Evolutionary conservation across 1,140 invertebrate species (phyloP), one percentile per base, ranked within the genome.

Genomic region (Branchinecta lynchi): DNA sequence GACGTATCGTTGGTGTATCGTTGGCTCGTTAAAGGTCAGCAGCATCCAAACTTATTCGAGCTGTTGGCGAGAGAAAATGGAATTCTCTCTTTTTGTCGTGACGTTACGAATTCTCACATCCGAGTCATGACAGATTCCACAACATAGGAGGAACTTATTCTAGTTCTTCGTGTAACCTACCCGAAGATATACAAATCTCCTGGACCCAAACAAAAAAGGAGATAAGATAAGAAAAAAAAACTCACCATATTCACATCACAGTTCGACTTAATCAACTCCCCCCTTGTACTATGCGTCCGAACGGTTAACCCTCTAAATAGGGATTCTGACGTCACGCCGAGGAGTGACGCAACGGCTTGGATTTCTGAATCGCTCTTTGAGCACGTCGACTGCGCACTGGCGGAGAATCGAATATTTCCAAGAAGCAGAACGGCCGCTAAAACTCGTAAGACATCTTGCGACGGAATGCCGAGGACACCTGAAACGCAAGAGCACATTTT

Each of bases 361-460:
- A 92, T 79, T 77, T 92, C 89, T 45, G 85, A 82, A 75, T 89
- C 87, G 15, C 74, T 75, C 66, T 72, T 70, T 67, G 72, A 73
- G 71, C 67, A 72, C 69, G 15, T 71, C 72, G 66, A 70, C 69
- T 66, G 71, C 70, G 46, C 75, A 68, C 74, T 74, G 76, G 94
- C 91, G 5, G 86, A 83, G 79, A 96, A 96, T 74, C 89, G 86
- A 51, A 96, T 87, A 78, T 96, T 96, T 46, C 93, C 93, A 43
- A 96, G 82, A 66, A 96, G 83, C 70, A 97, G 79, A 43, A 96
- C 90, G 0, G 92, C 91, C 32, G 92, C 89, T 70, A 96, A 78
- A 0, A 96, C 91, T 72, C 93, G 82, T 12, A 96, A 88, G 8
- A 96, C 93, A 79, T 96, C 93, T 77, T 93, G 78, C 76, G 94